Evolutionary conservation across 2,797 vertebrate genomes (phyloP).

Genomic region (Pangasius sanitwongsei): DNA sequence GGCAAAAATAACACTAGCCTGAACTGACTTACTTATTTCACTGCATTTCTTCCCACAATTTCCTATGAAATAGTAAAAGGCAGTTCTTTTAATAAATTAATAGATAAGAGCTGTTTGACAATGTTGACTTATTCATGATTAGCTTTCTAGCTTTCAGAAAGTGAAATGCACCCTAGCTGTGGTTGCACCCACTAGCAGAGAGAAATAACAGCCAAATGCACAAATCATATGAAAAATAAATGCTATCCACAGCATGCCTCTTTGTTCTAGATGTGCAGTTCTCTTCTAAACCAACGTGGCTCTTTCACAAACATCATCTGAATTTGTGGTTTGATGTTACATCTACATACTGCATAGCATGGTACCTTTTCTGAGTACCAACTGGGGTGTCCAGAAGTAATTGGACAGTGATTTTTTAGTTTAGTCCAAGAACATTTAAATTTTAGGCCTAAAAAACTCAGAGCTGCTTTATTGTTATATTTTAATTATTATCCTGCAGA

Average conservation of each 20-base stretch:
- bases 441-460: neutral
- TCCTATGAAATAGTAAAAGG: neutral
- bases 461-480: neutral
- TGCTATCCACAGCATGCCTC: neutral
- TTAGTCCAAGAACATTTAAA: too few relatives aligned
- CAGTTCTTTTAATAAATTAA: constrained; percentile 68
- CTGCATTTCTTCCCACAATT: neutral
- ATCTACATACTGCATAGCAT: neutral
- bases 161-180: constrained; percentile 59
- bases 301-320: neutral
- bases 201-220: neutral
- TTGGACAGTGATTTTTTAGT: neutral
- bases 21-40: neutral
- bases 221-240: neutral
- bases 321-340: neutral
- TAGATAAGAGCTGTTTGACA: constrained; percentile 73
- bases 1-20: neutral
- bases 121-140: constrained; percentile 74
- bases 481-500: neutral
- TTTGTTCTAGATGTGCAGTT: neutral
- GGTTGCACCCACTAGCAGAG: neutral
- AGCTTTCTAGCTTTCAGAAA: constrained; percentile 69
- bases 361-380: neutral
- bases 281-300: neutral
- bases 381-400: neutral